Conservation (phyloP, 2,888 invertebrate genomes). For the Linnaemya tessellans region DNA sequence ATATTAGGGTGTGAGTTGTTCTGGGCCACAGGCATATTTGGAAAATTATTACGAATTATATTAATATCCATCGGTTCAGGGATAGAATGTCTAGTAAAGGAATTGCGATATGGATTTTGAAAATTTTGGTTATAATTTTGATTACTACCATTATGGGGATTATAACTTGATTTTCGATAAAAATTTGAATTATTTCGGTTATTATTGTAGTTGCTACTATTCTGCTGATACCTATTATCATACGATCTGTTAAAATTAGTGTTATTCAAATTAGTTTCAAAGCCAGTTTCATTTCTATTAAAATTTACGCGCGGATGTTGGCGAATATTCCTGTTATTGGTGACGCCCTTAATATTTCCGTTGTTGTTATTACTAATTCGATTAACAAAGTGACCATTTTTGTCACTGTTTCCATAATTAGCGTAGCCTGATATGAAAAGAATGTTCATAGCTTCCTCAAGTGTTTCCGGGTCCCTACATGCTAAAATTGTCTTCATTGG, state of each 20-base stretch:
- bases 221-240: too few relatives aligned
- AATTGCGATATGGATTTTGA: not conserved
- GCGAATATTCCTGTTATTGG: too few relatives aligned
- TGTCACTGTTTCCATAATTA: not conserved
- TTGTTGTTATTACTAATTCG: not conserved
- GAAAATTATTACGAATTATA: not conserved
- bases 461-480: too few relatives aligned
- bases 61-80: slow-evolving; percentile 24
- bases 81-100: not conserved
- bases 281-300: too few relatives aligned
- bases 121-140: not conserved
- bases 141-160: not conserved
- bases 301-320: too few relatives aligned
- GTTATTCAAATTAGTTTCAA: too few relatives aligned
- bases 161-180: not conserved
- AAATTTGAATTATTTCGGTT: not conserved
- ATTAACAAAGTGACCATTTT: not conserved
- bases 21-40: not conserved
- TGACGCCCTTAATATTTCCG: too few relatives aligned
- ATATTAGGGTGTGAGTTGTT: not conserved
- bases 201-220: too few relatives aligned
- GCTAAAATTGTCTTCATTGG: too few relatives aligned
- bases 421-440: slow-evolving; percentile 11
- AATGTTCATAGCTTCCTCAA: too few relatives aligned
- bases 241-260: too few relatives aligned